Conservation (phyloP, 2,888 invertebrate genomes). For the Zaprionus bogoriensis region DNA sequence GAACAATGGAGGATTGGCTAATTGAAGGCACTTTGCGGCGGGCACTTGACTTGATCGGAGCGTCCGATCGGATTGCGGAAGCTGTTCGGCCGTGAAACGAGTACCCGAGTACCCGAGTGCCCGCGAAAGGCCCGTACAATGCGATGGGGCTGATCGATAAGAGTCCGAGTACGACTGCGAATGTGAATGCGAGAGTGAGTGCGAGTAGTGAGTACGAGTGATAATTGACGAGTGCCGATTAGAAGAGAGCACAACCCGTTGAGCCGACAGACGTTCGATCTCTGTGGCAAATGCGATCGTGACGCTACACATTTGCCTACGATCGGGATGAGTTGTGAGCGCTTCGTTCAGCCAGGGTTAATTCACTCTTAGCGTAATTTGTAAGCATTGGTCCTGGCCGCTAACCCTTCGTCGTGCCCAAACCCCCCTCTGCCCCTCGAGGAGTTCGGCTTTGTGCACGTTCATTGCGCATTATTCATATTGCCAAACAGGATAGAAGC, state of each 20-base stretch:
- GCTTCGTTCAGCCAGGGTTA: constrained; percentile 49
- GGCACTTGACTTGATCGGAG: constrained; percentile 65
- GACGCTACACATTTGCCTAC: constrained; percentile 59
- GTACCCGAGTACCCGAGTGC: background rate
- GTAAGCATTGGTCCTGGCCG: constrained; percentile 60
- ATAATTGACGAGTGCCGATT: constrained; percentile 51
- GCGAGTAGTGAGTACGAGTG: constrained; percentile 33
- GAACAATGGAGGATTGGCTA: constrained; percentile 52
- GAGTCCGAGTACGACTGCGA: background rate
- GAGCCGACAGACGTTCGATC: constrained; percentile 49
- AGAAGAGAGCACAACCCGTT: constrained; percentile 37
- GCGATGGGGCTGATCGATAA: constrained; percentile 47
- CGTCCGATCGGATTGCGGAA: constrained; percentile 36
- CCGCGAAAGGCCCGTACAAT: constrained; percentile 55
- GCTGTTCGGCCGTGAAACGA: constrained; percentile 40
- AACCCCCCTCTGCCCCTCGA: constrained; percentile 21
- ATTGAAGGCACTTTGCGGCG: constrained; percentile 58
- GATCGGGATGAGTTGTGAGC: background rate
- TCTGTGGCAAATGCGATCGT: constrained; percentile 44
- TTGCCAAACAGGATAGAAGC: constrained; percentile 29
- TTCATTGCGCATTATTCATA: constrained; percentile 54
- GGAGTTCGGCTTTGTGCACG: constrained; percentile 45
- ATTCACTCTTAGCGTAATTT: constrained; percentile 63
- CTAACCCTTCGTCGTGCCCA: no score
- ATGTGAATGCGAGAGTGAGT: constrained; percentile 20